Base-by-base conservation (phyloP, 2,113 vertebrate genomes). In the Pituophis catenifer region DNA sequence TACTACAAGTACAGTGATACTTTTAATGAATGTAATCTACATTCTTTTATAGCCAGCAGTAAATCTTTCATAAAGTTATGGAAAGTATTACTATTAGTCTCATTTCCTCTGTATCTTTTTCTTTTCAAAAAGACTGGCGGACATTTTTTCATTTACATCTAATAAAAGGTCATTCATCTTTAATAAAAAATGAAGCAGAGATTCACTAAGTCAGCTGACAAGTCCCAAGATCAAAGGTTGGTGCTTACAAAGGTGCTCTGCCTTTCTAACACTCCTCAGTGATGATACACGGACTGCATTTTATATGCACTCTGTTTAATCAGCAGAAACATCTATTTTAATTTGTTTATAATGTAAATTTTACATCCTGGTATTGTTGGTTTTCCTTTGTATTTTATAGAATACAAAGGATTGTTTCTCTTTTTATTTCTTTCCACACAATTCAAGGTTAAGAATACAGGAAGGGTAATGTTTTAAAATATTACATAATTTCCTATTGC, bases 391-490 rank as follows among this genome's bases (percentile, higher is more conserved):
- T 89, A 26, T 65, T n/a, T 17, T 65, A 3, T 50, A 15, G 38
- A 50, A 48, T 59, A 58, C 52, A 17, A 58, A 44, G 75, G 29
- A 59, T 48, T 59, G 54, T 86, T 92, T 62, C 9, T 33, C 26
- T 91, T 87, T 87, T 59, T 87, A 23, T 89, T 38, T 75, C 17
- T 48, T 13, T 70, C 21, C 1, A 26, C 2, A 55, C n/a, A 75
- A 44, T 55, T 54, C 19, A 92, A 53, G 11, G 3, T 57, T 70
- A 38, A 24, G 17, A 21, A 23, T 48, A 44, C 26, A 33, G 33
- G 52, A 91, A 52, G 53, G 92, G 93, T 93, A 94, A 90, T 91
- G 44, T 93, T 95, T 96, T 54, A 89, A 95, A 75, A 15, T 53
- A 70, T 62, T 57, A 15, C 19, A 52, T 93, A 62, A 92, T 91